A percentile compares a stretch with the other conserved stretches of the same genome.
phyloP scores from a whole-genome alignment of 2,888 invertebrate genomes.

The Nephrotoma appendiculata region DNA sequence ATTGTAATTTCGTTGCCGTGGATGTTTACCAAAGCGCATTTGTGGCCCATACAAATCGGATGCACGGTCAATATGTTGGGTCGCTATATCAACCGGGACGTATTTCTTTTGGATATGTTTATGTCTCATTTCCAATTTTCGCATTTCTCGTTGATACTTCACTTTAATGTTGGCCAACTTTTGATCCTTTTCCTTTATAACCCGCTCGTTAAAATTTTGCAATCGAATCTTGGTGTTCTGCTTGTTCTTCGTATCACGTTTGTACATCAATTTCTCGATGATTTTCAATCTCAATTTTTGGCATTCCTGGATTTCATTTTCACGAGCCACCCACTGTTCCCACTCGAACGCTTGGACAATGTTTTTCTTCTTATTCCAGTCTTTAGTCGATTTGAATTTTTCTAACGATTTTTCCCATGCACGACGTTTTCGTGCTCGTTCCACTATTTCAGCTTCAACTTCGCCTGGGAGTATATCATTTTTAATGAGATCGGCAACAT shows the following conservation, averaged over 20 bases:
- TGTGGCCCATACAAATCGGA: conserved; percentile 50
- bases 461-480: conserved; percentile 24
- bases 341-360: conserved; percentile 66
- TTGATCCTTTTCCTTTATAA: conserved; percentile 35
- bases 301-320: conserved; percentile 60
- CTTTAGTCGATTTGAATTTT: conserved; percentile 36
- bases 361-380: conserved; percentile 43
- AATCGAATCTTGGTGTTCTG: conserved; percentile 35
- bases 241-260: conserved; percentile 37
- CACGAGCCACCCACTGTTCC: conserved; percentile 70
- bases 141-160: conserved; percentile 30
- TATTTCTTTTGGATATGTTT: conserved; percentile 29
- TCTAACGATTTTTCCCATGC: conserved; percentile 46
- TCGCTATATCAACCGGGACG: conserved; percentile 32
- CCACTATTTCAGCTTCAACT: conserved; percentile 40
- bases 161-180: conserved; percentile 36
- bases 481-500: conserved; percentile 21
- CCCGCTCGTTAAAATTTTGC: conserved; percentile 36
- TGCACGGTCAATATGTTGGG: conserved; percentile 39
- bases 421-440: conserved; percentile 49
- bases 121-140: conserved; percentile 35
- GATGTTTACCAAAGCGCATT: conserved; percentile 48
- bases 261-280: conserved; percentile 40
- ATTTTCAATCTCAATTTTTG: conserved; percentile 49
- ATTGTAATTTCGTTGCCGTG: conserved; percentile 39